Base-by-base conservation (phyloP, 2,797 vertebrate genomes). In the Peromyscus eremicus region DNA sequence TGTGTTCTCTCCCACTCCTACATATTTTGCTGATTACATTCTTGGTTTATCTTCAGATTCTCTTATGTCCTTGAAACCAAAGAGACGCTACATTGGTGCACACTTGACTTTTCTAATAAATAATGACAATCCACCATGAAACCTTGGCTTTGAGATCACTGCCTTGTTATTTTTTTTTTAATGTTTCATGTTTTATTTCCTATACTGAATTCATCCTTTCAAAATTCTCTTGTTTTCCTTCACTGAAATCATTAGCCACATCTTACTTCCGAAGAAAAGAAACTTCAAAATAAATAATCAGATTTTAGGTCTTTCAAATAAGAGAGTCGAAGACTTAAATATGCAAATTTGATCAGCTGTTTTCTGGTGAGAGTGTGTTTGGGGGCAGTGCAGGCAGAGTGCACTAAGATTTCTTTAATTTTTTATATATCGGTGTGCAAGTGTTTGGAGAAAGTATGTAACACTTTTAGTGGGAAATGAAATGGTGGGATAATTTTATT, bases 11-110 rank as follows among this genome's bases (percentile, higher is more conserved):
- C 92, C 95, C 75, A 93, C 95, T 92, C 77, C 37, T 52, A 79
- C 97, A 98, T 97, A 97, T 64, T 97, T 98, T 87, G 57, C 96
- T 96, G 96, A 96, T 98, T 95, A 97, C 97, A 81, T 87, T 95
- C 82, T 90, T 55, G 34, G 86, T 79, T 91, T 95, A 77, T 89
- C 87, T 90, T 92, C 71, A 68, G 1, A 94, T 90, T 88, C 94
- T 93, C 83, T 95, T 83, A 88, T 71, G 82, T 92, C 64, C 11
- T 21, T 71, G 68, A 66, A 80, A 80, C 95, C 79, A 82, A 25
- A n/a, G 84, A 95, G 66, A 95, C 34, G 19, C n/a, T 60, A 75
- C 71, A 82, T 79, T 81, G 76, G 43, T 62, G 19, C 49, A 60
- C 89, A 87, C 43, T 94, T 93, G 85, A 29, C 60, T 94, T 94